Base-by-base conservation (phyloP, 2,113 vertebrate genomes). In the Spea multiplicata region DNA sequence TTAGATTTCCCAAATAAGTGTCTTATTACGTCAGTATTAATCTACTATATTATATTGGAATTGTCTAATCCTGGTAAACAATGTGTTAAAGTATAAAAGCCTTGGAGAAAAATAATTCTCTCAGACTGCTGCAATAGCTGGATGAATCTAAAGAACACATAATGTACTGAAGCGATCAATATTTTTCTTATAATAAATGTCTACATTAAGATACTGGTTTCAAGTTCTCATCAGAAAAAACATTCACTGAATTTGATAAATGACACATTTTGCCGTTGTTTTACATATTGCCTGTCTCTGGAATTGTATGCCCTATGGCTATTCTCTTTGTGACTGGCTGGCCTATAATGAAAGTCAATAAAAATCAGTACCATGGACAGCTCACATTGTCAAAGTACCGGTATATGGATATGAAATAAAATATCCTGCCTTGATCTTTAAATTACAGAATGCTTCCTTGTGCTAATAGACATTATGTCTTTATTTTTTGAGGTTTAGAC, bases 331-430 rank as follows among this genome's bases (percentile, higher is more conserved):
- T 57, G 16, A 8, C 49, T 49, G 50, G 66, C 62, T 59, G 55
- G 17, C 59, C 46, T 45, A 76, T 69, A 76, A 69, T 66, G 74
- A 66, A 76, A 68, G 66, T 57, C 67, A 59, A 57, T 69, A 68
- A 76, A 66, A 75, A 68, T 45, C 66, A 76, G 74, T 16, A 59
- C 66, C 52, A 59, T 47, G 53, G 74, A 76, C 74, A 76, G 73
- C 73, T 75, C 73, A 66, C 8, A 50, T 30, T 30, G 30, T 30
- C 30, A 30, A 30, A 30, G 8, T 59, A n/a, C n/a, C n/a, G n/a
- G n/a, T n/a, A 59, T 12, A 9, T 9, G 9, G 12, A 9, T 12
- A 9, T 59, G 55, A 59, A 59, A 13, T 5, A 12, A 4, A 13
- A 12, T 59, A 59, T 4, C 8, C 10, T 59, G 55, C 4, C 55